Evolutionary conservation across 2,797 vertebrate species (phyloP).

Genomic region (Clarias fuscus): DNA sequence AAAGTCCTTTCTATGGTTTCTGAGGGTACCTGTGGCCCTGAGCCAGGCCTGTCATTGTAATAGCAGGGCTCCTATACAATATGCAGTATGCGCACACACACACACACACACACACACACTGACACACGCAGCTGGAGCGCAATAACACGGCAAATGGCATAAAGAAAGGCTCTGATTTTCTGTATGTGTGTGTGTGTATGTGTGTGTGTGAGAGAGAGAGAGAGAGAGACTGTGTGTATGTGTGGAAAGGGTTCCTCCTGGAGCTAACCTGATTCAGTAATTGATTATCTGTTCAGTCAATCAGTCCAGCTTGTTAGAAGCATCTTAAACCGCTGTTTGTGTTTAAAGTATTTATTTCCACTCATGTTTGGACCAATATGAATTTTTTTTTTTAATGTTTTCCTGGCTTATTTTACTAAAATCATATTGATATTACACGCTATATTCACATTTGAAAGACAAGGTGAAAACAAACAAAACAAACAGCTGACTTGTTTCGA

Average conservation of each 20-base stretch:
- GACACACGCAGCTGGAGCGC: neutral
- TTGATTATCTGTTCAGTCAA: constrained; percentile 25
- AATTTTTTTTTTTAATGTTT: too few relatives aligned
- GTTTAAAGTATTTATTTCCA: neutral
- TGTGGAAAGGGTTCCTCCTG: constrained; percentile 3
- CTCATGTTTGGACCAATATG: neutral
- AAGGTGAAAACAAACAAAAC: neutral
- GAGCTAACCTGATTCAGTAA: constrained; percentile 8
- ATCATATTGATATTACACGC: neutral
- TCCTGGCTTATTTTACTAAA: neutral
- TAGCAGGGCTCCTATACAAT: neutral
- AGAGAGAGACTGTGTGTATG: neutral
- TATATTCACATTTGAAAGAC: neutral
- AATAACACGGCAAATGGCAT: constrained; percentile 21
- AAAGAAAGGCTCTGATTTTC: constrained; percentile 18
- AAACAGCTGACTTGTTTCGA: neutral
- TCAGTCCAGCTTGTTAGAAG: neutral
- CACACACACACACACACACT: neutral
- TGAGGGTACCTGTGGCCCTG: constrained; percentile 25
- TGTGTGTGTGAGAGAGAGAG: neutral
- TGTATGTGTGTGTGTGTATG: neutral
- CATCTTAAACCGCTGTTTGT: neutral
- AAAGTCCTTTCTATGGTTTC: constrained; percentile 29
- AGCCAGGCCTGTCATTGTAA: constrained; percentile 19
- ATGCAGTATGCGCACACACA: neutral